phyloP scores from a whole-genome alignment of 2,113 vertebrate genomes.

The Puma concolor region DNA sequence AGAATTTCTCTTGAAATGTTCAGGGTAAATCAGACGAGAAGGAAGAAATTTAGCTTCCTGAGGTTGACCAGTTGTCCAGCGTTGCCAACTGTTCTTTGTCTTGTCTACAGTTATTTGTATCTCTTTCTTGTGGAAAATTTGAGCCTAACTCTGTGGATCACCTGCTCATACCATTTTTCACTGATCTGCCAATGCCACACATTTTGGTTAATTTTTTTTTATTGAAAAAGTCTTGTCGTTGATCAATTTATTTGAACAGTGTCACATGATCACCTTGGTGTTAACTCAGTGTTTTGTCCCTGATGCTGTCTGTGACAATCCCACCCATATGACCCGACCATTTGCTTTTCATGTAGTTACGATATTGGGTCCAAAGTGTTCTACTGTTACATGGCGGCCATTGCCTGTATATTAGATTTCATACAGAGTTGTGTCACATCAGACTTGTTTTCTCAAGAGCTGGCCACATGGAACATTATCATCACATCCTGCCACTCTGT shows the following conservation, averaged over 20 bases:
- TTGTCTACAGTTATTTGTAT: not conserved
- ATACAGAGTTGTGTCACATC: not conserved
- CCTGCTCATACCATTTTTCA: not conserved
- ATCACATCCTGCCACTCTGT: not conserved
- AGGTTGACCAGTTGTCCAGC: not conserved
- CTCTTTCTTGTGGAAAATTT: not conserved
- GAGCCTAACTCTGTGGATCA: not conserved
- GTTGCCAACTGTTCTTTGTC: not conserved
- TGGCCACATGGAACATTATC: not conserved
- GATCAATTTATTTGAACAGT: not conserved
- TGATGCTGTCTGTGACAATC: not conserved
- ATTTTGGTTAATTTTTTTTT: not conserved
- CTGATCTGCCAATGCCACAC: not conserved
- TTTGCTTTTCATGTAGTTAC: not conserved
- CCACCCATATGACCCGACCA: not conserved
- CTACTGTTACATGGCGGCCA: rapidly evolving
- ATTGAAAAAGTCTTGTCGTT: not conserved
- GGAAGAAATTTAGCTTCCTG: not conserved
- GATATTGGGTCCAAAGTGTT: not conserved
- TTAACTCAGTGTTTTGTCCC: not conserved
- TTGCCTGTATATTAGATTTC: not conserved
- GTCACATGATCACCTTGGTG: not conserved
- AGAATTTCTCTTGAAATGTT: constrained; percentile 7
- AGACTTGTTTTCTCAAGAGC: not conserved
- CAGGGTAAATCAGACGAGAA: not conserved